Evolutionary conservation across 2,113 vertebrate genomes (phyloP).

Genomic region (Elgaria multicarinata): DNA sequence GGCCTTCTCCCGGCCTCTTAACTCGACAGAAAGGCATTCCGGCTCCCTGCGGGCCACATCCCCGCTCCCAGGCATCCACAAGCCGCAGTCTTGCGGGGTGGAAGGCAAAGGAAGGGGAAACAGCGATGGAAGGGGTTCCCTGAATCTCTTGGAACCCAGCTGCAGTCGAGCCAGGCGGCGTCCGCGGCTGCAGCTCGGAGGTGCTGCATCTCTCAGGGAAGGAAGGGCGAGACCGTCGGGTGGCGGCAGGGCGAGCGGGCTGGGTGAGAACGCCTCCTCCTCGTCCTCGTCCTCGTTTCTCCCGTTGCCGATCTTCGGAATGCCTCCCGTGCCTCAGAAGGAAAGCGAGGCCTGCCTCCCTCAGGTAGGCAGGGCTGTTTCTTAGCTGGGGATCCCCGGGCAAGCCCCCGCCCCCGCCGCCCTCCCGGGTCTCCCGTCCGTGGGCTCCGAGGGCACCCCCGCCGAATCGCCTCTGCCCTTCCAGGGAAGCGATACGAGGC

Average conservation of each 20-base stretch:
- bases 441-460: no score
- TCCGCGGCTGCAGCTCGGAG: not conserved
- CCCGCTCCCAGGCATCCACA: no score
- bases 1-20: not conserved
- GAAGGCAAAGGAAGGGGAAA: not conserved
- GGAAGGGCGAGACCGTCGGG: not conserved
- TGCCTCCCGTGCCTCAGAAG: not conserved
- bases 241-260: not conserved
- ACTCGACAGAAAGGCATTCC: not conserved
- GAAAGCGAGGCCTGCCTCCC: slow-evolving; percentile 31
- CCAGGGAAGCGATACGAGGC: no score
- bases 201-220: not conserved
- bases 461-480: no score
- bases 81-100: no score
- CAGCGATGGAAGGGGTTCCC: not conserved
- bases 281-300: slow-evolving; percentile 48
- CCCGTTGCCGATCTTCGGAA: not conserved
- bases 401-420: not conserved
- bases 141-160: not conserved
- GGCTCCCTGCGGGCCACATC: not conserved
- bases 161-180: not conserved
- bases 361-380: slow-evolving; percentile 32
- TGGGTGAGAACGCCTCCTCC: slow-evolving; percentile 74
- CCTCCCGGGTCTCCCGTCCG: not conserved
- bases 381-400: not conserved